Percentiles rank a stretch among this genome's conserved stretches.
phyloP scores from a whole-genome alignment of 1,140 invertebrate species.

The Drosophila parabipectinata region DNA sequence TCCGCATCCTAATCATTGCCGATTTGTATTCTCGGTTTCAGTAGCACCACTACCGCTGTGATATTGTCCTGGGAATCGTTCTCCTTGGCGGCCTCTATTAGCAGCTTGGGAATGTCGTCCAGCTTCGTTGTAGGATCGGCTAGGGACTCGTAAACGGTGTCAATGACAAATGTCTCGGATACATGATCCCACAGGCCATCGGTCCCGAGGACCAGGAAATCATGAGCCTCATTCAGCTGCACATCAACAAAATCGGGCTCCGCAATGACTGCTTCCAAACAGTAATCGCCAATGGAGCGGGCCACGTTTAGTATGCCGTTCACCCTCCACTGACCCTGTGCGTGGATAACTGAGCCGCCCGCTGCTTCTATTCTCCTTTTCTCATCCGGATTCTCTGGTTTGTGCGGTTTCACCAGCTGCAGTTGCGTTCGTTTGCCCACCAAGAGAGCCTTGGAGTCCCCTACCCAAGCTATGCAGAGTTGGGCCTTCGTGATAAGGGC shows the following conservation, averaged over 20 bases:
- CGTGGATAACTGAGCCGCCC: slow-evolving; percentile 71
- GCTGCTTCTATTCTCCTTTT: slow-evolving; percentile 64
- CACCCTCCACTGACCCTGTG: slow-evolving; percentile 78
- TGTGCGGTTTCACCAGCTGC: slow-evolving; percentile 93
- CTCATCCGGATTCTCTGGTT: slow-evolving; percentile 86
- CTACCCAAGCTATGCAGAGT: slow-evolving; percentile 95
- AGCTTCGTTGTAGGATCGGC: slow-evolving; percentile 52
- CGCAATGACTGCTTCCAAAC: slow-evolving; percentile 89
- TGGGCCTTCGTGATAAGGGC: slow-evolving; percentile 85
- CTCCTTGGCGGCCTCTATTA: slow-evolving; percentile 76
- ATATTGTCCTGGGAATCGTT: slow-evolving; percentile 79
- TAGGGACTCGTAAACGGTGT: slow-evolving; percentile 85
- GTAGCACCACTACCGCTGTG: slow-evolving; percentile 69
- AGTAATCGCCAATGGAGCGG: slow-evolving; percentile 79
- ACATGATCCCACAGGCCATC: slow-evolving; percentile 97
- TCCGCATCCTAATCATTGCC: slow-evolving; percentile 11
- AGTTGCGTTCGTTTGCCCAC: slow-evolving; percentile 86
- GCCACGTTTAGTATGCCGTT: slow-evolving; percentile 82
- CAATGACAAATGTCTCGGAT: slow-evolving; percentile 84
- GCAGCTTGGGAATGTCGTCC: slow-evolving; percentile 75
- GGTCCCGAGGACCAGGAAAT: slow-evolving; percentile 95
- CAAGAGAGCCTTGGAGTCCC: slow-evolving; percentile 95
- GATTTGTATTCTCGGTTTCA: slow-evolving; percentile 67
- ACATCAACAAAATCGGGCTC: slow-evolving; percentile 92
- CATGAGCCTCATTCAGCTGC: slow-evolving; percentile 90